phyloP scores from a whole-genome alignment of 2,797 vertebrate genomes.

The Spea hammondii region DNA sequence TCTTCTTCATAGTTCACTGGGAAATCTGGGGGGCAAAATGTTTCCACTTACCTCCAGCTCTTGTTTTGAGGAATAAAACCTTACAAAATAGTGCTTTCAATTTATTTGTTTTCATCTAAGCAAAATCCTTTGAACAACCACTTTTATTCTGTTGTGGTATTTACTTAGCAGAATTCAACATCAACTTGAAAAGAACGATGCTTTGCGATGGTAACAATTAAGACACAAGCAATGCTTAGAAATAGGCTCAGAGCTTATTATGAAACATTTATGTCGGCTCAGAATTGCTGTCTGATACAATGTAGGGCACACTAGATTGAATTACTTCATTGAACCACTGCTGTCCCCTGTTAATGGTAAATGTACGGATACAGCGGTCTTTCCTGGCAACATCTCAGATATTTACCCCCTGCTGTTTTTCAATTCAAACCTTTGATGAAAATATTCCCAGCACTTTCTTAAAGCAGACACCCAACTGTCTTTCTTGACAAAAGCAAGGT shows the following conservation, averaged over 20 bases:
- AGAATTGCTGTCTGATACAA: constrained; percentile 76
- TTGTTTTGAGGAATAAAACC: no score
- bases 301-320: constrained; percentile 81
- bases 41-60: no score
- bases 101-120: no score
- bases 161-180: constrained; percentile 47
- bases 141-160: constrained; percentile 28
- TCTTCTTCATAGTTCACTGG: no score
- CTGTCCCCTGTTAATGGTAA: constrained; percentile 78
- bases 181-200: constrained; percentile 48
- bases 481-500: constrained; percentile 80
- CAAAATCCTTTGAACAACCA: neutral
- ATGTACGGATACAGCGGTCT: constrained; percentile 71
- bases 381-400: constrained; percentile 75
- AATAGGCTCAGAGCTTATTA: constrained; percentile 60
- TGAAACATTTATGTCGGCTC: constrained; percentile 67
- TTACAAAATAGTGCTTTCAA: no score
- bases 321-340: constrained; percentile 77
- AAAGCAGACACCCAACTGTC: constrained; percentile 78
- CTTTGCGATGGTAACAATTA: constrained; percentile 63
- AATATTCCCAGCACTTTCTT: constrained; percentile 81
- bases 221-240: constrained; percentile 61
- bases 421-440: constrained; percentile 84
- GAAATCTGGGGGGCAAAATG: no score
- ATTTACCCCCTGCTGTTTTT: constrained; percentile 82